A percentile compares a stretch with the other conserved stretches of the same genome.
Evolutionary conservation across 30 jellyfish, hydroid and myxozoan species (phyloP).

Genomic region (Catostylus mosaicus): DNA sequence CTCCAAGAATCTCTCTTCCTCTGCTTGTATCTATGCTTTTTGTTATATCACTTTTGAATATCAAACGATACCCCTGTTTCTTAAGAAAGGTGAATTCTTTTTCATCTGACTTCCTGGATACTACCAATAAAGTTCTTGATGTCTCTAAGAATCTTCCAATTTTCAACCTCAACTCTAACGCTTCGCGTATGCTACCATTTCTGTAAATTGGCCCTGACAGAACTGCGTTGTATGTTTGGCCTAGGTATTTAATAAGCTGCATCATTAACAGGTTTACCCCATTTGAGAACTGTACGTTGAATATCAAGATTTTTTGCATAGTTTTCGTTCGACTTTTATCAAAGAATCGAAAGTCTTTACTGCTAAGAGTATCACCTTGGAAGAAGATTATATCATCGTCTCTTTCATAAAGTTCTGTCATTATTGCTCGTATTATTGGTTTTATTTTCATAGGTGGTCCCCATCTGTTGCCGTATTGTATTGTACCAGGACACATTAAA

Average conservation of each 20-base stretch:
- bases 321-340: conserved; percentile 68
- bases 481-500: conserved; percentile 83
- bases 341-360: conserved; percentile 82
- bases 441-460: conserved; percentile 90
- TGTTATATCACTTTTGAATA: conserved; percentile 36
- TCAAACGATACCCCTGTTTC: conserved; percentile 59
- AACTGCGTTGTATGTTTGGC: conserved; percentile 72
- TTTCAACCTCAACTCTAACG: conserved; percentile 25
- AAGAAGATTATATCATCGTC: conserved; percentile 75
- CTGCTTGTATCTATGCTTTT: not conserved
- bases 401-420: conserved; percentile 76
- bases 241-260: conserved; percentile 43
- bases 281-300: conserved; percentile 76
- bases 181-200: conserved; percentile 5
- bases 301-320: conserved; percentile 77
- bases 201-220: conserved; percentile 69
- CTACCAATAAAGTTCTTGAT: conserved; percentile 47
- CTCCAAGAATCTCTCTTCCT: not conserved
- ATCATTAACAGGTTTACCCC: conserved; percentile 39
- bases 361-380: conserved; percentile 88
- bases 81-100: conserved; percentile 39
- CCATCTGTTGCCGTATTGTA: conserved; percentile 86
- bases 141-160: conserved; percentile 15
- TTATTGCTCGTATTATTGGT: conserved; percentile 79
- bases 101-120: conserved; percentile 41